Conservation (phyloP, 53 echinoderm and acorn worm species). For the Luidia sarsii region DNA sequence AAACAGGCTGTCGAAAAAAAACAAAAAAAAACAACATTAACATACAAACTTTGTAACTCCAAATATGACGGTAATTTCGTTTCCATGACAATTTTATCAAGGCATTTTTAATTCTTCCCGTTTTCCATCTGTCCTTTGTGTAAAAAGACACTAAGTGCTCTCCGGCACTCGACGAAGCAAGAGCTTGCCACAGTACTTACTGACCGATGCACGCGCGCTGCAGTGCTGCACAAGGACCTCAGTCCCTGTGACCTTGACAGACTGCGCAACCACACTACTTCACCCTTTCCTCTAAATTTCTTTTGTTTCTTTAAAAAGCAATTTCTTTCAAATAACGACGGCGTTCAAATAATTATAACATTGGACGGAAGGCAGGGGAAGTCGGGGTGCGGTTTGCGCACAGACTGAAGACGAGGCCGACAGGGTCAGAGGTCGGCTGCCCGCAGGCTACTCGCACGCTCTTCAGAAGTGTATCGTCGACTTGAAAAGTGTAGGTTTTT, state of each 20-base stretch:
- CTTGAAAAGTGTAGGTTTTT: too few species aligned
- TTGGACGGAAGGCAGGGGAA: too few species aligned
- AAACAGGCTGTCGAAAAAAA: conserved; percentile 49
- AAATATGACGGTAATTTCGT: background rate
- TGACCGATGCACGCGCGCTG: conserved; percentile 4
- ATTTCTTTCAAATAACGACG: too few species aligned
- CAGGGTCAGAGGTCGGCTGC: too few species aligned
- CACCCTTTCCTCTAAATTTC: background rate
- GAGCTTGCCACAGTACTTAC: conserved; percentile 9
- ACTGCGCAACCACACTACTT: background rate
- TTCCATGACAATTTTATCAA: background rate
- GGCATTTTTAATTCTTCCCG: background rate
- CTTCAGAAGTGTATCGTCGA: too few species aligned
- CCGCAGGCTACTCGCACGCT: too few species aligned
- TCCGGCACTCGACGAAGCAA: background rate
- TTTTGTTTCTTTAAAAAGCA: too few species aligned
- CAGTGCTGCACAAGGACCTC: background rate
- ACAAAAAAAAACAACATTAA: too few species aligned
- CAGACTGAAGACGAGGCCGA: too few species aligned
- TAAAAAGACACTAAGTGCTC: conserved; percentile 6
- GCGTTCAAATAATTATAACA: too few species aligned
- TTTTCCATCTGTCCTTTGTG: conserved; percentile 28
- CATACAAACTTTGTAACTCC: too few species aligned
- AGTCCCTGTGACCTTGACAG: conserved; percentile 14
- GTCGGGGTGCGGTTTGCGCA: too few species aligned